These are phyloP conservation scores for Sarcophaga bullata DNA, from an alignment of 1,140 invertebrate species.

Conservation along the genomic window DNA sequence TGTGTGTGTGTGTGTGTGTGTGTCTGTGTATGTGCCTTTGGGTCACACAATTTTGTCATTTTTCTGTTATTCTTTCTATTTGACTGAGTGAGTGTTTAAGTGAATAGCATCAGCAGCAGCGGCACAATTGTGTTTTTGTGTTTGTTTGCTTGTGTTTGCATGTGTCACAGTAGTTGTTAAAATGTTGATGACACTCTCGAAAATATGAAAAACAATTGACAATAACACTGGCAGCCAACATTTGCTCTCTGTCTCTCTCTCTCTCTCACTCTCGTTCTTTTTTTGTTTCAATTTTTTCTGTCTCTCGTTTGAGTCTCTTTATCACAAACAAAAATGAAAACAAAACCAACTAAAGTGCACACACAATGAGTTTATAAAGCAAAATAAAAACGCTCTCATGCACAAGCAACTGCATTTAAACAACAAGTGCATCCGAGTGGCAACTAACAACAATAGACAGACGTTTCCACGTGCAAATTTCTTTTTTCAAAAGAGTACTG, in stretches of 20 bases:
- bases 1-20: background rate
- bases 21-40: background rate
- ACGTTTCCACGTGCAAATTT: no score
- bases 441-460: background rate
- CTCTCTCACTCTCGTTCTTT: background rate
- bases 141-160: background rate
- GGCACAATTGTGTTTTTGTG: background rate
- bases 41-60: background rate
- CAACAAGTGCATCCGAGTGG: conserved; percentile 20
- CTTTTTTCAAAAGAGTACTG: no score
- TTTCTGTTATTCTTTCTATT: background rate
- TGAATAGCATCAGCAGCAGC: background rate
- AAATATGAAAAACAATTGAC: conserved; percentile 40
- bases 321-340: conserved; percentile 20
- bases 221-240: conserved; percentile 22
- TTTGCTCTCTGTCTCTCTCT: no score
- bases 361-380: conserved; percentile 30
- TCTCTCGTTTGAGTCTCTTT: background rate
- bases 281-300: background rate
- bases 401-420: conserved; percentile 4
- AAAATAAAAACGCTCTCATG: background rate
- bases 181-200: conserved; percentile 40
- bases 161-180: conserved; percentile 33
- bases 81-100: conserved; percentile 19
- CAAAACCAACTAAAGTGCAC: background rate